A percentile compares a stretch with the other conserved stretches of the same genome.
Conservation (phyloP, 2,113 vertebrate species). For the Bolborhynchus lineola region DNA sequence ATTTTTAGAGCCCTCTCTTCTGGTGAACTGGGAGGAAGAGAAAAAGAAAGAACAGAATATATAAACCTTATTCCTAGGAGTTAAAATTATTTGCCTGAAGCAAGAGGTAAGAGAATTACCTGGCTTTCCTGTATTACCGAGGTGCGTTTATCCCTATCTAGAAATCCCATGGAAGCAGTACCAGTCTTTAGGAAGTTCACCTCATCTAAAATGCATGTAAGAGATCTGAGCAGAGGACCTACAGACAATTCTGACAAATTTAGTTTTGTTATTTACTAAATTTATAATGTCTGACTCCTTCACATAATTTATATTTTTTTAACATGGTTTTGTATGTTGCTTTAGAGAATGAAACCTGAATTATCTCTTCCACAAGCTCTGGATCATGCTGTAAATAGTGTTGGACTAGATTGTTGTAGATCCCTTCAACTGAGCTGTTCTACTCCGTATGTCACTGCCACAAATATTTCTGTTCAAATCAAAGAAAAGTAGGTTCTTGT, state of each 20-base stretch:
- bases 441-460: rapidly evolving
- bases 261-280: neutral
- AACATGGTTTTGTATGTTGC: neutral
- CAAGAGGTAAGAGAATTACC: neutral
- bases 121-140: neutral
- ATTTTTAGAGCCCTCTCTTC: neutral
- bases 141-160: neutral
- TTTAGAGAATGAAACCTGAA: neutral
- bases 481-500: neutral
- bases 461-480: neutral
- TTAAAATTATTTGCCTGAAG: neutral
- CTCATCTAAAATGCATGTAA: neutral
- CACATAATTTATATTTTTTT: neutral
- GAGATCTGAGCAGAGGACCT: neutral
- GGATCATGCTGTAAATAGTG: rapidly evolving
- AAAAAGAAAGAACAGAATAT: neutral
- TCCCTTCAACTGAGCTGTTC: neutral
- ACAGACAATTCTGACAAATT: neutral
- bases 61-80: neutral
- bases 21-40: neutral
- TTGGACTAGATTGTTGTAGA: neutral
- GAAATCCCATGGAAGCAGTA: neutral
- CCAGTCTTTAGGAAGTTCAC: neutral
- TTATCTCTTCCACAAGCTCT: neutral
- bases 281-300: neutral